These are phyloP conservation scores for Phlogophora meticulosa DNA, from an alignment of 2,888 invertebrate species.

Conservation along the genomic window DNA sequence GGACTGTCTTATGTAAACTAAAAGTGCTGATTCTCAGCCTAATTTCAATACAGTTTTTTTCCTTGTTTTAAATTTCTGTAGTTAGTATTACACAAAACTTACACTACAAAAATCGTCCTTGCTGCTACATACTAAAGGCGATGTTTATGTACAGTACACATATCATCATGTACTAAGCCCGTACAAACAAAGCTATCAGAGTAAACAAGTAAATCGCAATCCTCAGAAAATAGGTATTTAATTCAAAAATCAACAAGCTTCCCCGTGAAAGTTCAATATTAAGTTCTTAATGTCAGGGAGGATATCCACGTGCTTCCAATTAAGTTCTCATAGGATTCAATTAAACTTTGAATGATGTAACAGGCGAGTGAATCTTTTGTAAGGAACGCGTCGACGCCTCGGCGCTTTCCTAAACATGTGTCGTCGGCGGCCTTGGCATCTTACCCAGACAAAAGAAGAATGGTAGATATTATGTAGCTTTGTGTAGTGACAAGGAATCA, in stretches of 20 bases:
- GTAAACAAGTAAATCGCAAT: conserved; percentile 8
- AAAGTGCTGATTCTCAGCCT: too few relatives aligned
- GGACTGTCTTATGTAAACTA: too few relatives aligned
- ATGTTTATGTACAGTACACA: neutral
- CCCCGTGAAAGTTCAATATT: conserved; percentile 22
- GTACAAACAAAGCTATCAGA: neutral
- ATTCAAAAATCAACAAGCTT: conserved; percentile 27
- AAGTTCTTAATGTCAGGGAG: conserved; percentile 45
- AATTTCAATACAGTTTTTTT: too few relatives aligned
- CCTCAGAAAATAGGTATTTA: conserved; percentile 1
- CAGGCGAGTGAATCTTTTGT: conserved; percentile 53
- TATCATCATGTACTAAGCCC: too few relatives aligned
- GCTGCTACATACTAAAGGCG: neutral
- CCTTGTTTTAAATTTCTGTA: too few relatives aligned
- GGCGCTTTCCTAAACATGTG: conserved; percentile 32
- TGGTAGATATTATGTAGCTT: conserved; percentile 1
- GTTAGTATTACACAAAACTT: neutral
- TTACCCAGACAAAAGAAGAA: conserved; percentile 22
- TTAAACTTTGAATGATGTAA: conserved; percentile 58
- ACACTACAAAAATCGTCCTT: neutral
- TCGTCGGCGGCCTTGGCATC: neutral
- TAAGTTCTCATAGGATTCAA: conserved; percentile 54
- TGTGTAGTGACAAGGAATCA: neutral
- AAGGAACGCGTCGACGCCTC: conserved; percentile 6
- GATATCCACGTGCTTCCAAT: conserved; percentile 42